These are phyloP conservation scores for Corythaeola cristata DNA, from an alignment of 2,113 vertebrate species.

Conservation along the genomic window DNA sequence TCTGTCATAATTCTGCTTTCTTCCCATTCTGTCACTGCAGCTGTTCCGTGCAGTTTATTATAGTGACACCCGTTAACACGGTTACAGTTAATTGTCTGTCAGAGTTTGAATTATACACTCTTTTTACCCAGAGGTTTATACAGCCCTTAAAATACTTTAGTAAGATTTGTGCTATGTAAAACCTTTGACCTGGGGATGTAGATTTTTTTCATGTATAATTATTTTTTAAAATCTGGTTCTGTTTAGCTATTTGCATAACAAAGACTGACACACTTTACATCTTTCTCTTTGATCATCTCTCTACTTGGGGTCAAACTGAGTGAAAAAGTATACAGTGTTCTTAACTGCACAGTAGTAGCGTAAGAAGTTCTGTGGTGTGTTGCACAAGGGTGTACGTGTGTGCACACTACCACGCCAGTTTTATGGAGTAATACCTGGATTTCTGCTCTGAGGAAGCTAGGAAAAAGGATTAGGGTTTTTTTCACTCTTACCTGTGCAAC, in stretches of 20 bases:
- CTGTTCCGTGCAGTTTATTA: slow-evolving; percentile 40
- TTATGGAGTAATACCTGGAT: background rate
- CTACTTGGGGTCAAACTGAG: background rate
- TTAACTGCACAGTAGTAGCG: background rate
- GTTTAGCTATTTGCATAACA: slow-evolving; percentile 50
- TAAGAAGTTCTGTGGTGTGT: background rate
- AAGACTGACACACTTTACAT: slow-evolving; percentile 8
- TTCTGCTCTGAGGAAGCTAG: background rate
- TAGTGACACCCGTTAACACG: slow-evolving; percentile 13
- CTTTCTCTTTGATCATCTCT: background rate
- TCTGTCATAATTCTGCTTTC: slow-evolving; percentile 16
- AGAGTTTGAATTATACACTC: slow-evolving; percentile 35
- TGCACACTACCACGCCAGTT: background rate
- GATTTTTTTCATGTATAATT: slow-evolving; percentile 13
- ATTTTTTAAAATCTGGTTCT: background rate
- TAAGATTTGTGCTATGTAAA: slow-evolving; percentile 15
- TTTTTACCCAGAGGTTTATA: slow-evolving; percentile 33
- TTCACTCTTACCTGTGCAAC: background rate
- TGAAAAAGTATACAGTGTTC: background rate
- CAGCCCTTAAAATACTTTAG: background rate
- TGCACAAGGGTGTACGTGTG: fast-evolving
- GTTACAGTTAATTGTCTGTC: slow-evolving; percentile 53
- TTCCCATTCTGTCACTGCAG: slow-evolving; percentile 24
- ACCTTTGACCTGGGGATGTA: slow-evolving; percentile 39
- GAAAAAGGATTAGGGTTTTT: background rate